Conservation (phyloP, 2,888 invertebrate species). For the Unio pictorum region DNA sequence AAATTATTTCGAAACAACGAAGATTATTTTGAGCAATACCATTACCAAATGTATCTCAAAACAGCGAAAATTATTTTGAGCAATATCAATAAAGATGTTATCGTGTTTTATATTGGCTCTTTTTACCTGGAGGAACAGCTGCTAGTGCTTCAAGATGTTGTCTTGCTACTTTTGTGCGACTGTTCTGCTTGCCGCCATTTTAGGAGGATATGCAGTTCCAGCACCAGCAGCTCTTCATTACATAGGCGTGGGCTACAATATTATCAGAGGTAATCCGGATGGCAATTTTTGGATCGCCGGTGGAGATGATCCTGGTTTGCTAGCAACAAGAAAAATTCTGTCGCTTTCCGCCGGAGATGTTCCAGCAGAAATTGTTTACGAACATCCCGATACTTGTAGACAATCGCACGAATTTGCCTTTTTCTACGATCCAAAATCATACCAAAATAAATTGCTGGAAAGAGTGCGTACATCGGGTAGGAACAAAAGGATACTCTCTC, state of each 20-base stretch:
- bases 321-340: slow-evolving; percentile 30
- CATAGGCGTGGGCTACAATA: slow-evolving; percentile 36
- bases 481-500: not conserved
- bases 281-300: slow-evolving; percentile 37
- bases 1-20: too few relatives aligned
- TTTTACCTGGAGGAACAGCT: too few relatives aligned
- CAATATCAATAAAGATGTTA: too few relatives aligned
- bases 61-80: too few relatives aligned
- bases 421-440: slow-evolving; percentile 27
- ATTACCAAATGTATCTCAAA: too few relatives aligned
- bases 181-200: slow-evolving; percentile 16
- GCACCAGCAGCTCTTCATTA: slow-evolving; percentile 33
- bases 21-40: too few relatives aligned
- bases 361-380: slow-evolving; percentile 26
- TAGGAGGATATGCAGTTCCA: slow-evolving; percentile 18
- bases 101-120: too few relatives aligned
- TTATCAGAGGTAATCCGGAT: slow-evolving; percentile 30
- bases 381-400: slow-evolving; percentile 32
- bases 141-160: slow-evolving; percentile 16
- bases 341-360: slow-evolving; percentile 17
- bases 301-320: slow-evolving; percentile 34
- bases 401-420: slow-evolving; percentile 25
- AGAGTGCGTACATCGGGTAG: slow-evolving; percentile 22
- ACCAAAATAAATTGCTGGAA: slow-evolving; percentile 32
- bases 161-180: slow-evolving; percentile 16